These are phyloP conservation scores for Stenopsyche tienmushanensis DNA, from an alignment of 1,140 invertebrate genomes.

Conservation along the genomic window DNA sequence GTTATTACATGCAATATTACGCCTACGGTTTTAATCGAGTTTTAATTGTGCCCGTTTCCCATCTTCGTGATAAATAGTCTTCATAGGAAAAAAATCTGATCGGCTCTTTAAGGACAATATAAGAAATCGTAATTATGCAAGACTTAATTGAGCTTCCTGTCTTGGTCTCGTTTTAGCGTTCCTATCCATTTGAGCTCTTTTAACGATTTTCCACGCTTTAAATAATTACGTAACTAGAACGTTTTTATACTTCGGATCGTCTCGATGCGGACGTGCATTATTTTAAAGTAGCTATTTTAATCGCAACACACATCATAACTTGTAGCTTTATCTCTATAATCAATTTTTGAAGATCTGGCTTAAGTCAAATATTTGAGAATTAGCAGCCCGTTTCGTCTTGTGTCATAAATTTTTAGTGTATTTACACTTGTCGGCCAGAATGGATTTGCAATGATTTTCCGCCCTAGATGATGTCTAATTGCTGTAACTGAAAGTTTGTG, in stretches of 20 bases:
- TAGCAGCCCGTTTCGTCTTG: neutral
- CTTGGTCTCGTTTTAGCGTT: neutral
- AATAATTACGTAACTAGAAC: too few relatives aligned
- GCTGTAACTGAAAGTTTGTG: slow-evolving; percentile 2
- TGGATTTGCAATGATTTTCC: neutral
- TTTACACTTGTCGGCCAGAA: neutral
- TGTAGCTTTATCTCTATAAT: too few relatives aligned
- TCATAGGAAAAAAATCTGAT: neutral
- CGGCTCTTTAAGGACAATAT: neutral
- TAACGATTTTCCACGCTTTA: too few relatives aligned
- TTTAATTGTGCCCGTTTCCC: neutral
- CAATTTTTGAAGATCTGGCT: too few relatives aligned
- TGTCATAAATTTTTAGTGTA: slow-evolving; percentile 6
- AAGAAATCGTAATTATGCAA: neutral
- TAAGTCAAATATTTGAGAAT: too few relatives aligned
- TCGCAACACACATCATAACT: too few relatives aligned
- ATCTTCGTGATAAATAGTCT: neutral
- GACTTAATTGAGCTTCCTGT: neutral
- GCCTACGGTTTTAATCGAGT: neutral
- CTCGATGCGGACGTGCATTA: too few relatives aligned
- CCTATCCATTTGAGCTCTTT: neutral
- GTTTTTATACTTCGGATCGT: too few relatives aligned
- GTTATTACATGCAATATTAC: neutral
- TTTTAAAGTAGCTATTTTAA: too few relatives aligned
- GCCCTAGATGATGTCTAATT: neutral